Evolutionary conservation across 2,113 vertebrate species (phyloP).

Genomic region (Myiagra hebetior): DNA sequence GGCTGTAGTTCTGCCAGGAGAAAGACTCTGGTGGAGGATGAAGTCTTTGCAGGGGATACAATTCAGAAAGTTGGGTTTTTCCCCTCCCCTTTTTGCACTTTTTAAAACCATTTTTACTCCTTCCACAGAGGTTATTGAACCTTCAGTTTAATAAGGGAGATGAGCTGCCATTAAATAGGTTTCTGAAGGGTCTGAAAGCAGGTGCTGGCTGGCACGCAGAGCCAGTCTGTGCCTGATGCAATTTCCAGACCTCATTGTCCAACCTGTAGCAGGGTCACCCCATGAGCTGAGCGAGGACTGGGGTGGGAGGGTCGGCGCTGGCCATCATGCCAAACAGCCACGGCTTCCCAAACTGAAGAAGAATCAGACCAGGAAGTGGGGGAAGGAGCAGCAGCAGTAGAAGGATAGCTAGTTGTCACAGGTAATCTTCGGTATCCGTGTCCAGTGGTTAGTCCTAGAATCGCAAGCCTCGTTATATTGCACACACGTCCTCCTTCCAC

Average conservation of each 20-base stretch:
- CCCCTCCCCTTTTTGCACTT: neutral
- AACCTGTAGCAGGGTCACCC: neutral
- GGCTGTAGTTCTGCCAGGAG: neutral
- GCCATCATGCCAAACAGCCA: neutral
- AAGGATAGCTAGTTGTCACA: conserved; percentile 25
- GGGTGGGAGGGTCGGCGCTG: neutral
- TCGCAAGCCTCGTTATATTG: conserved; percentile 22
- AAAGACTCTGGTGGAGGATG: neutral
- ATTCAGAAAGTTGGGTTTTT: neutral
- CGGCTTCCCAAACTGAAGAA: neutral
- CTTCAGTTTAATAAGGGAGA: neutral
- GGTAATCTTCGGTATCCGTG: neutral
- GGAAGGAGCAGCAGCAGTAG: neutral
- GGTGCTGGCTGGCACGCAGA: neutral
- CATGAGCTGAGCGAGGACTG: fast-evolving
- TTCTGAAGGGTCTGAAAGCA: neutral
- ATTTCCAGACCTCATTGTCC: neutral
- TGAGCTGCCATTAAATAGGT: neutral
- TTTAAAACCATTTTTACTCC: neutral
- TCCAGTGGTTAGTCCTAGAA: conserved; percentile 53
- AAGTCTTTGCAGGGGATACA: neutral
- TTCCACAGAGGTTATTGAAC: neutral
- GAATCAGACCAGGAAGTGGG: neutral
- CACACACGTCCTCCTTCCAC: conserved; percentile 9
- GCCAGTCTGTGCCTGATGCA: fast-evolving